Percentiles rank a stretch among this genome's conserved stretches.
Evolutionary conservation across 2,888 invertebrate genomes (phyloP).

Genomic region (Lasioglossum figueresi): DNA sequence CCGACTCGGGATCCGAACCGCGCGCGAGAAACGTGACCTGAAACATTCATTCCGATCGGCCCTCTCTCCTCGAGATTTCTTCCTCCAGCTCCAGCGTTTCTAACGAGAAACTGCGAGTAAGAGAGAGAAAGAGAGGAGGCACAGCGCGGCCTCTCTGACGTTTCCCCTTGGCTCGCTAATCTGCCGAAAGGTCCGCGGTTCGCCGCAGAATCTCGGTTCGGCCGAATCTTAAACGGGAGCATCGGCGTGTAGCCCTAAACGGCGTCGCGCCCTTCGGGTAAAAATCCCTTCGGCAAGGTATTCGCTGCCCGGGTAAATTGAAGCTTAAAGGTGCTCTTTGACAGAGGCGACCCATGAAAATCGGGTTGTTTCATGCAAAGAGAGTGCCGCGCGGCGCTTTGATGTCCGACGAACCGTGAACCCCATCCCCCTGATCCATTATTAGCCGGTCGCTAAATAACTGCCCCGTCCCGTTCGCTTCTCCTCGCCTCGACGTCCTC

Average conservation of each 20-base stretch:
- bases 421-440: slow-evolving; percentile 9
- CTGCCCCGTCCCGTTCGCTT: background rate
- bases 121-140: background rate
- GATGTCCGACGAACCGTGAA: slow-evolving; percentile 25
- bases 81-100: background rate
- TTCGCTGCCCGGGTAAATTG: background rate
- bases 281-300: background rate
- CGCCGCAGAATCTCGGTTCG: background rate
- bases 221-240: background rate
- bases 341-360: slow-evolving; percentile 19
- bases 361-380: slow-evolving; percentile 19
- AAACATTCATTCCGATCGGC: slow-evolving; percentile 18
- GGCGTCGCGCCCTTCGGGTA: background rate
- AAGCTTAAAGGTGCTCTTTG: slow-evolving; percentile 21
- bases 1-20: background rate
- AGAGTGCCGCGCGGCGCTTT: slow-evolving; percentile 12
- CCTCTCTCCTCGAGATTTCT: slow-evolving; percentile 16
- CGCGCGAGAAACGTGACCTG: slow-evolving; percentile 39
- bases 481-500: background rate
- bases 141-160: background rate
- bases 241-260: background rate
- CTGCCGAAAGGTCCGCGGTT: background rate
- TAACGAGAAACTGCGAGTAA: background rate
- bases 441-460: slow-evolving; percentile 33
- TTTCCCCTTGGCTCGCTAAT: background rate